These are phyloP conservation scores for Microctenopoma lineatum DNA, from an alignment of 2,797 vertebrate species.

Conservation along the genomic window DNA sequence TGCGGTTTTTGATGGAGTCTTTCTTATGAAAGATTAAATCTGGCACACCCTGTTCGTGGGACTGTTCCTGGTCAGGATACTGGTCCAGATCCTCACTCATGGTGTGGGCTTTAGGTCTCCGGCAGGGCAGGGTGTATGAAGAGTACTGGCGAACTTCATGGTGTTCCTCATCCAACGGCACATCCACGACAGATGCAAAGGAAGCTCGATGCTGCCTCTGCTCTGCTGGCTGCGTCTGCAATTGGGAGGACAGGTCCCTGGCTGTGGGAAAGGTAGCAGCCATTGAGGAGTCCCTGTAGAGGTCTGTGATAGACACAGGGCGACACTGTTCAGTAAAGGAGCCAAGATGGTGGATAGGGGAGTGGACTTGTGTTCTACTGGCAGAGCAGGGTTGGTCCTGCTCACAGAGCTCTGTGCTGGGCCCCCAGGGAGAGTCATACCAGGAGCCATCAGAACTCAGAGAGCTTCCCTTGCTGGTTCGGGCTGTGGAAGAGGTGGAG, in stretches of 20 bases:
- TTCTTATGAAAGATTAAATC: constrained; percentile 87
- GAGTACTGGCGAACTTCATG: constrained; percentile 83
- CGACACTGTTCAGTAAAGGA: constrained; percentile 85
- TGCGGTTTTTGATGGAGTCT: constrained; percentile 89
- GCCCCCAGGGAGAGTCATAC: constrained; percentile 96
- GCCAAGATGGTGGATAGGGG: constrained; percentile 80
- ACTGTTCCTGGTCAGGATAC: constrained; percentile 45
- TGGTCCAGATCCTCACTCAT: constrained; percentile 57
- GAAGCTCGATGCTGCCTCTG: constrained; percentile 85
- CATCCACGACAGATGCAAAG: constrained; percentile 88
- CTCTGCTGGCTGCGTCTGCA: constrained; percentile 64
- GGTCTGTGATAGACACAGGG: constrained; percentile 86
- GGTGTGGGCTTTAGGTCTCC: constrained; percentile 84
- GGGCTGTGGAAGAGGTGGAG: constrained; percentile 85
- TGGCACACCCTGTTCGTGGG: constrained; percentile 54
- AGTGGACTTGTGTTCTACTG: constrained; percentile 77
- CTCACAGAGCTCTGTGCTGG: constrained; percentile 84
- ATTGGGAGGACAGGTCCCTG: constrained; percentile 81
- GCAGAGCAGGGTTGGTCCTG: constrained; percentile 81
- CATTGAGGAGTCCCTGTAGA: constrained; percentile 85
- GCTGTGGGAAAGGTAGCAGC: constrained; percentile 80
- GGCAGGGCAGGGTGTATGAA: constrained; percentile 92
- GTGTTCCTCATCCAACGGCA: constrained; percentile 84
- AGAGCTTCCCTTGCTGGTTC: constrained; percentile 94
- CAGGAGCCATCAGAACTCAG: constrained; percentile 94